Evolutionary conservation across 2,113 vertebrate species (phyloP).

Genomic region (Xyrauchen texanus): DNA sequence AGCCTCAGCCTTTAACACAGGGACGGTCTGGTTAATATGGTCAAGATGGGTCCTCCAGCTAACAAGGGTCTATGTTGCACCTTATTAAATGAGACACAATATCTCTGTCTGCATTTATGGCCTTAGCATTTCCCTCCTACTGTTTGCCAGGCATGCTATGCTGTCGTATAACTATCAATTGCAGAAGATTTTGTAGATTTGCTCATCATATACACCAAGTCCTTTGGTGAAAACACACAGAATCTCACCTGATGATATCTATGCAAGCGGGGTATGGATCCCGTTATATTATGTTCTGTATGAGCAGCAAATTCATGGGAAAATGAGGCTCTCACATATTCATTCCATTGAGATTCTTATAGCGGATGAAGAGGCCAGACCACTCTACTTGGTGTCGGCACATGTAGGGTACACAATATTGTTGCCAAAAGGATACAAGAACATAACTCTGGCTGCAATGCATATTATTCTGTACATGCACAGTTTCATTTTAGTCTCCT

Average conservation of each 20-base stretch:
- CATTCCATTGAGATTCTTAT: constrained; percentile 34
- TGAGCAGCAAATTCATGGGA: constrained; percentile 27
- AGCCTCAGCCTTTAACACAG: constrained; percentile 22
- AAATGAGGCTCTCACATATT: constrained; percentile 16
- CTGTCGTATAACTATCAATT: background rate
- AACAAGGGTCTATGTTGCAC: constrained; percentile 30
- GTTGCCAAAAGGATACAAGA: constrained; percentile 18
- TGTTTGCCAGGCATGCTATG: constrained; percentile 23
- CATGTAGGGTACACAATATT: constrained; percentile 9
- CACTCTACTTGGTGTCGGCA: background rate
- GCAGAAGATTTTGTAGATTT: background rate
- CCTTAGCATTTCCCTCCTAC: background rate
- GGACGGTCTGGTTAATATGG: constrained; percentile 45
- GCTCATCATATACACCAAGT: constrained; percentile 2
- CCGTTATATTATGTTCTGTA: constrained; percentile 27
- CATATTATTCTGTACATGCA: background rate
- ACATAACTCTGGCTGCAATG: background rate
- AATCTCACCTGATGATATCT: constrained; percentile 2
- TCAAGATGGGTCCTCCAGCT: constrained; percentile 40
- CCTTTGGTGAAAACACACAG: background rate
- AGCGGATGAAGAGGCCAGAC: constrained; percentile 24
- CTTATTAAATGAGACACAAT: constrained; percentile 9
- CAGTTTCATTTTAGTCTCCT: constrained; percentile 6
- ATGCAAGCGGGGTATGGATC: constrained; percentile 14
- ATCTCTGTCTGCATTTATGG: constrained; percentile 23